Percentiles rank a stretch among this genome's conserved stretches.
These are phyloP conservation scores for Anseranas semipalmata DNA, from an alignment of 2,113 vertebrate genomes.

Conservation along the genomic window DNA sequence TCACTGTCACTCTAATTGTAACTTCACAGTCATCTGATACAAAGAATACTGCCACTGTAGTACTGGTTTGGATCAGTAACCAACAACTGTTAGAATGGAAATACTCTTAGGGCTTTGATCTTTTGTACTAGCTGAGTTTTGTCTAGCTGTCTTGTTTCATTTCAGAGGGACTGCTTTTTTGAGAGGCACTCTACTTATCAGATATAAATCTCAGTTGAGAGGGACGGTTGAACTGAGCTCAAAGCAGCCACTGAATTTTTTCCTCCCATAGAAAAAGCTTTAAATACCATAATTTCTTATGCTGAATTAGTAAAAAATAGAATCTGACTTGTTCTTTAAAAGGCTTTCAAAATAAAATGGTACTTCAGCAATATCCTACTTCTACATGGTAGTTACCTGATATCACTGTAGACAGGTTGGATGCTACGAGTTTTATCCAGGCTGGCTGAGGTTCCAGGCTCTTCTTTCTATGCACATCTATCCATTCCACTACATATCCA, in stretches of 20 bases:
- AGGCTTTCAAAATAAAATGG: accelerated
- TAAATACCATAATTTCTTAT: not conserved
- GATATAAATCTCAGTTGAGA: not conserved
- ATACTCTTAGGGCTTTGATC: not conserved
- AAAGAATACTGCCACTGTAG: not conserved
- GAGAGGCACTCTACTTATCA: not conserved
- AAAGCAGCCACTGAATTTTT: not conserved
- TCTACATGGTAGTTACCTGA: constrained; percentile 37
- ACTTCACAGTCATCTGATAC: not conserved
- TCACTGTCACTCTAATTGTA: not conserved
- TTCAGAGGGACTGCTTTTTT: not conserved
- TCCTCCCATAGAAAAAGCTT: not conserved
- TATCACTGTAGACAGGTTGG: not conserved
- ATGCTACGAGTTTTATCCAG: constrained; percentile 63
- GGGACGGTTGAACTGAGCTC: not conserved
- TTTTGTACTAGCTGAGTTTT: not conserved
- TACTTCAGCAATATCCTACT: accelerated
- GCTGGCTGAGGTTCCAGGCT: accelerated
- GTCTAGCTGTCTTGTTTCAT: not conserved
- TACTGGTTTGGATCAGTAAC: not conserved
- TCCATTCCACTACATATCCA: constrained; percentile 76
- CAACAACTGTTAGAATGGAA: not conserved
- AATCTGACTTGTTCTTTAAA: accelerated
- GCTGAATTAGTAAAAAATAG: not conserved
- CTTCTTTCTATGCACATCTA: accelerated